These are phyloP conservation scores for Phrynosoma platyrhinos DNA, from an alignment of 2,113 vertebrate genomes.

Conservation along the genomic window DNA sequence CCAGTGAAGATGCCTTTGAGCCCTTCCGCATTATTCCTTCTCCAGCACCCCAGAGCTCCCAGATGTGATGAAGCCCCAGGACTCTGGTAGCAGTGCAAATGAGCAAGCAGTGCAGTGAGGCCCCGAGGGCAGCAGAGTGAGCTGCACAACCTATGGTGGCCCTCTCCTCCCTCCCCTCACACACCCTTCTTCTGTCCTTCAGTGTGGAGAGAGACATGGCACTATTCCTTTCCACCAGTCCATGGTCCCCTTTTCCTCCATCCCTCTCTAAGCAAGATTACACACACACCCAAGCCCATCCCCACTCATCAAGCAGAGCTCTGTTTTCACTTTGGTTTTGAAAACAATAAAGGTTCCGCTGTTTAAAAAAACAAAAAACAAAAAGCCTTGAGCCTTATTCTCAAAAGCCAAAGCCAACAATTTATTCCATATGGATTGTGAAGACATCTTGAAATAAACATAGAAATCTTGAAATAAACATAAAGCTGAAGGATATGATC, in stretches of 20 bases:
- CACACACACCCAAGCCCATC: neutral
- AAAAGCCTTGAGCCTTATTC: no score
- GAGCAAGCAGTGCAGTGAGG: constrained; percentile 91
- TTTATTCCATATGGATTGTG: no score
- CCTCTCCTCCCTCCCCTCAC: neutral
- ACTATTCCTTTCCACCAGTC: neutral
- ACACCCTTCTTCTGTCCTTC: neutral
- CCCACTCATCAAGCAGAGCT: constrained; percentile 14
- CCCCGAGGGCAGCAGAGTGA: neutral
- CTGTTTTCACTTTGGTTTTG: constrained; percentile 34
- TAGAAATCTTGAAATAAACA: no score
- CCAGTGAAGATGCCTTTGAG: constrained; percentile 87
- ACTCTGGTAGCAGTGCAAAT: constrained; percentile 88
- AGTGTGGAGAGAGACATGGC: constrained; percentile 1
- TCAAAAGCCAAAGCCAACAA: no score
- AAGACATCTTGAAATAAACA: no score
- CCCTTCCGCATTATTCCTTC: constrained; percentile 86
- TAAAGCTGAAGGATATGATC: no score
- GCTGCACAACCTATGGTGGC: neutral
- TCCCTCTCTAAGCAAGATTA: neutral
- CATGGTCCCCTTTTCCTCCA: neutral
- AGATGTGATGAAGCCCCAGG: constrained; percentile 94
- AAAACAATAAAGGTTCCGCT: constrained; percentile 43
- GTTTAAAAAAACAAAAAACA: no score
- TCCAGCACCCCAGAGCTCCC: constrained; percentile 92